Base-by-base conservation (phyloP, 2,113 vertebrate genomes). In the Grantiella picta region DNA sequence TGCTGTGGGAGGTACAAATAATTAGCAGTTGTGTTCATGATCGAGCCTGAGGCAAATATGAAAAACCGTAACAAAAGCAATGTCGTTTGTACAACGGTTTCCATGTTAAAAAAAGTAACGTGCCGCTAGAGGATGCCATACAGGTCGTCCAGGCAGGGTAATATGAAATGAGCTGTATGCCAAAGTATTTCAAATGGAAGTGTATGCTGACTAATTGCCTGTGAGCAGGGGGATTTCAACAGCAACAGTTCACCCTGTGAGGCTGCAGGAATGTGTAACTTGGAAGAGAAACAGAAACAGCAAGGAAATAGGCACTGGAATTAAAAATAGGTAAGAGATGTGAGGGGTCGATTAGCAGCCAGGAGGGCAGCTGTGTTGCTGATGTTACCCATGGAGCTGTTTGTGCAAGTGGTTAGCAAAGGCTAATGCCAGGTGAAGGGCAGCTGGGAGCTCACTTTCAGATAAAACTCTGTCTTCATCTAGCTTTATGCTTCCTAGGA, bases 21-120 rank as follows among this genome's bases (percentile, higher is more conserved):
- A 95, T 94, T 92, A 96, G 81, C 49, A 45, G n/a, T 76, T 36
- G 25, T 20, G n/a, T 28, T 91, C 0, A 0, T 57, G 65, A 68
- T 86, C 56, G 85, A 89, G 77, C 80, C 31, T 6, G 47, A 68
- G 86, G 89, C 83, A 91, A 89, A 86, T 56, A 63, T 10, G 17
- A 63, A 83, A 94, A 89, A 28, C 47, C 63, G 60, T 82, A 87
- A 78, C 64, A 94, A 90, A 91, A 91, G 31, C 52, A 25, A 89
- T 80, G 54, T 56, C 29, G 40, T 90, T 81, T 69, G 56, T 68
- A 42, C 33, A 14, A 19, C 14, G 36, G 35, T 90, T 90, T 92
- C 59, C 3, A 11, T 40, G 60, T 71, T 84, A 35, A 28, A 71
- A 69, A n/a, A 36, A 33, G 27, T n/a, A 20, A 44, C 31, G 13